Percentiles rank a stretch among this genome's conserved stretches.
phyloP scores from a whole-genome alignment of 2,113 vertebrate species.

The Sphyrna mokarran region DNA sequence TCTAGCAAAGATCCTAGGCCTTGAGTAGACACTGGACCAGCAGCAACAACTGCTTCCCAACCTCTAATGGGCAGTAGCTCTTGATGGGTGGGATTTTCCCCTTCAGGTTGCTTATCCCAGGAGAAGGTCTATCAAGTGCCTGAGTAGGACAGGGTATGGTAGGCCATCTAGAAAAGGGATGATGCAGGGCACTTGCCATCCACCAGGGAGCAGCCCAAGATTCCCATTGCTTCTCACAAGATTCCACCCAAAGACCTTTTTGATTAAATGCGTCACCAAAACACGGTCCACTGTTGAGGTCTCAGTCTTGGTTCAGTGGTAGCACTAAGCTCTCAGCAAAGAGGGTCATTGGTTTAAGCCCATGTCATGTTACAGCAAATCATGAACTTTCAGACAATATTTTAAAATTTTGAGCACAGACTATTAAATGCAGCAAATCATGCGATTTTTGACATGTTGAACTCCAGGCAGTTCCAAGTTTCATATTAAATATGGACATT shows the following conservation, averaged over 20 bases:
- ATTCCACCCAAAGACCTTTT: neutral
- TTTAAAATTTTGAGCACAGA: neutral
- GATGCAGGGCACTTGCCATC: neutral
- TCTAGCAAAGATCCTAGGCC: neutral
- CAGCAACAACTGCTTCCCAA: neutral
- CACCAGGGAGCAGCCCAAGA: neutral
- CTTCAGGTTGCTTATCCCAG: neutral
- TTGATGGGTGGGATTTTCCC: neutral
- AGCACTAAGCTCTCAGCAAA: neutral
- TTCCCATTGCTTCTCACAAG: neutral
- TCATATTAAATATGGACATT: too few species aligned
- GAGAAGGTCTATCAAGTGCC: neutral
- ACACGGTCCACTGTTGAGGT: neutral
- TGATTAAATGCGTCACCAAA: neutral
- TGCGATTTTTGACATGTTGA: too few species aligned
- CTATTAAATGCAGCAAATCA: neutral
- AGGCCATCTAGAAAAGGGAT: neutral
- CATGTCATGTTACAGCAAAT: too few species aligned
- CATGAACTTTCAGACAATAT: too few species aligned
- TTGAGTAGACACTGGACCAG: neutral
- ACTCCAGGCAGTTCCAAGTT: too few species aligned
- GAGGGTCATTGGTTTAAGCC: neutral
- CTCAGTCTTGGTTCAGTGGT: neutral
- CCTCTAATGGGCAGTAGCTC: neutral
- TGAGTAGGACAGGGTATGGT: neutral